These are phyloP conservation scores for Panopea generosa DNA, from an alignment of 2,888 invertebrate species.

Conservation along the genomic window DNA sequence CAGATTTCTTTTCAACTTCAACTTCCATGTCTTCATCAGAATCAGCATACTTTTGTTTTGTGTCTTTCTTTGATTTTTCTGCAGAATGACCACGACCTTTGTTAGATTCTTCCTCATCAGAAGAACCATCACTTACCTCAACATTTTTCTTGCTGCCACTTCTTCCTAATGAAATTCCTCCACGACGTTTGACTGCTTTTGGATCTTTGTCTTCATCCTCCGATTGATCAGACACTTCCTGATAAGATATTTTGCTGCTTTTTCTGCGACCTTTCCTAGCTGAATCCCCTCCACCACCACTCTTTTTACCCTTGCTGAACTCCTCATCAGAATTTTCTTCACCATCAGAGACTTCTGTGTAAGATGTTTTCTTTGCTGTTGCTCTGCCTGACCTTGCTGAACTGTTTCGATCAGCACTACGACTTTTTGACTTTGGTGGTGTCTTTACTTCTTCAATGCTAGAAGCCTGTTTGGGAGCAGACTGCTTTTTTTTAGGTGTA, in stretches of 20 bases:
- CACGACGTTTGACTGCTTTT: too few species aligned
- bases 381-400: background rate
- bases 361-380: slow-evolving; percentile 1
- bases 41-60: too few species aligned
- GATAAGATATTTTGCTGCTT: too few species aligned
- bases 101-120: too few species aligned
- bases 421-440: slow-evolving; percentile 23
- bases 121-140: too few species aligned
- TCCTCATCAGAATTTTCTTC: background rate
- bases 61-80: background rate
- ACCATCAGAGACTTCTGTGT: slow-evolving; percentile 28
- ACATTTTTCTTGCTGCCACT: too few species aligned
- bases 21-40: slow-evolving; percentile 6
- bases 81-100: too few species aligned
- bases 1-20: background rate
- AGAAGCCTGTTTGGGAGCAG: slow-evolving; percentile 7
- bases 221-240: background rate
- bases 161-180: too few species aligned
- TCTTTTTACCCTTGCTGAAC: too few species aligned
- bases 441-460: slow-evolving; percentile 26
- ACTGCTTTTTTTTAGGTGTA: background rate
- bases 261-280: too few species aligned
- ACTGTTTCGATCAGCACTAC: slow-evolving; percentile 2
- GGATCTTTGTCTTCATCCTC: slow-evolving; percentile 3
- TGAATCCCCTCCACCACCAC: too few species aligned